Conservation (phyloP, 30 jellyfish, hydroid and myxozoan genomes). For the Chironex yamaguchii region DNA sequence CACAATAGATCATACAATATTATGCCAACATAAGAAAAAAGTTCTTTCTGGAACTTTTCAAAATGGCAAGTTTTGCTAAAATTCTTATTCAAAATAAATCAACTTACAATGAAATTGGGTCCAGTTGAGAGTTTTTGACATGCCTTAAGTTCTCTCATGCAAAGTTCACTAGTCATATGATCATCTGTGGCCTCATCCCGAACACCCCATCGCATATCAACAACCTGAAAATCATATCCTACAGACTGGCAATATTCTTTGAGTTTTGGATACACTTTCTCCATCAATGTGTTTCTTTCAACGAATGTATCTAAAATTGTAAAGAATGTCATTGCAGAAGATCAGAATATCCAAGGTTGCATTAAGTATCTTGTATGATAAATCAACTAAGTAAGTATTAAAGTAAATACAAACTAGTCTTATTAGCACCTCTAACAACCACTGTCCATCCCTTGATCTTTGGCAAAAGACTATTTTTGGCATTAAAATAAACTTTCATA, state of each 20-base stretch:
- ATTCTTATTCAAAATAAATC: no score
- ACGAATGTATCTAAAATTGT: constrained; percentile 75
- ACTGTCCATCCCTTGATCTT: no score
- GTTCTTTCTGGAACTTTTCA: no score
- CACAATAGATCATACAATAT: no score
- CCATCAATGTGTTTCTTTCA: constrained; percentile 87
- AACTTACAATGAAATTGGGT: constrained; percentile 91
- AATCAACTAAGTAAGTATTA: no score
- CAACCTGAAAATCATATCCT: constrained; percentile 95
- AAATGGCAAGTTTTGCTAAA: no score
- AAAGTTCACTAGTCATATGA: constrained; percentile 91
- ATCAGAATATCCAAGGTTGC: no score
- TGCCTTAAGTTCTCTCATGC: constrained; percentile 85
- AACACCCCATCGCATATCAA: constrained; percentile 97
- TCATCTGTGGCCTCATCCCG: constrained; percentile 97
- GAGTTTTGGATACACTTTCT: constrained; percentile 80
- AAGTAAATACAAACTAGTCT: no score
- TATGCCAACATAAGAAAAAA: no score
- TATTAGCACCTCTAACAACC: background rate
- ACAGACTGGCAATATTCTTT: constrained; percentile 89
- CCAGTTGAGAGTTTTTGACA: constrained; percentile 91
- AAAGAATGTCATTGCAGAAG: background rate
- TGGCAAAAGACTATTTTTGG: no score
- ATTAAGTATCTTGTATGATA: background rate
- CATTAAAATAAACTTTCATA: no score